Conservation (phyloP, 2,888 invertebrate genomes). For the Busseola fusca region DNA sequence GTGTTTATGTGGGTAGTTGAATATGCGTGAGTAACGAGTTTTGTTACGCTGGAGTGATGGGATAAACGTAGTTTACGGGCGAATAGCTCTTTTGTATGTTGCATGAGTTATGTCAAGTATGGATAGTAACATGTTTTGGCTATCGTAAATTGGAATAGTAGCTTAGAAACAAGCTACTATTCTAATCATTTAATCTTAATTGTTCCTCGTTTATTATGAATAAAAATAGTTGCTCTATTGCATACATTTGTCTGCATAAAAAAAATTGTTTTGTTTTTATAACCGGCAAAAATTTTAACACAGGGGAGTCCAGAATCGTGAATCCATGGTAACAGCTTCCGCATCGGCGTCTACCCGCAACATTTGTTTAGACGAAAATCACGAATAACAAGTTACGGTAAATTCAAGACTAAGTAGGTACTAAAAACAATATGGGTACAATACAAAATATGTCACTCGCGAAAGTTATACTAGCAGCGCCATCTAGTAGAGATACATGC, state of each 20-base stretch:
- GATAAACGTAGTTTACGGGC: not conserved
- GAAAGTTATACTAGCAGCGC: not conserved
- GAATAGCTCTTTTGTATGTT: slow-evolving; percentile 23
- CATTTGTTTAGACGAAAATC: not conserved
- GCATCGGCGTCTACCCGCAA: not conserved
- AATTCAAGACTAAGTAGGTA: not conserved
- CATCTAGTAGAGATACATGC: not conserved
- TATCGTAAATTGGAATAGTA: slow-evolving; percentile 5
- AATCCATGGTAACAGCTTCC: not conserved
- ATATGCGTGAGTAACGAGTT: slow-evolving; percentile 33
- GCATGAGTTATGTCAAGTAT: slow-evolving; percentile 8
- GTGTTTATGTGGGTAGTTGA: slow-evolving; percentile 40
- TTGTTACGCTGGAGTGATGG: slow-evolving; percentile 17
- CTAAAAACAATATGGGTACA: not conserved
- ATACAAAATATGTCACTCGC: not conserved
- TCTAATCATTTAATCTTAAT: no score
- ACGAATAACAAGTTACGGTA: not conserved
- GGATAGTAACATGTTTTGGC: slow-evolving; percentile 12
- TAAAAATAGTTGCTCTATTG: not conserved
- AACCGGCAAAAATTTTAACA: not conserved
- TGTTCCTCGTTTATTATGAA: not conserved
- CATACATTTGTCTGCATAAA: not conserved
- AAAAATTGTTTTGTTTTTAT: not conserved
- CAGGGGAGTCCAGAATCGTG: not conserved
- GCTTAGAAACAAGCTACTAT: not conserved